Evolutionary conservation across 2,888 invertebrate species (phyloP), one percentile per base, ranked within the genome.

Genomic region (Eristalis tenax): DNA sequence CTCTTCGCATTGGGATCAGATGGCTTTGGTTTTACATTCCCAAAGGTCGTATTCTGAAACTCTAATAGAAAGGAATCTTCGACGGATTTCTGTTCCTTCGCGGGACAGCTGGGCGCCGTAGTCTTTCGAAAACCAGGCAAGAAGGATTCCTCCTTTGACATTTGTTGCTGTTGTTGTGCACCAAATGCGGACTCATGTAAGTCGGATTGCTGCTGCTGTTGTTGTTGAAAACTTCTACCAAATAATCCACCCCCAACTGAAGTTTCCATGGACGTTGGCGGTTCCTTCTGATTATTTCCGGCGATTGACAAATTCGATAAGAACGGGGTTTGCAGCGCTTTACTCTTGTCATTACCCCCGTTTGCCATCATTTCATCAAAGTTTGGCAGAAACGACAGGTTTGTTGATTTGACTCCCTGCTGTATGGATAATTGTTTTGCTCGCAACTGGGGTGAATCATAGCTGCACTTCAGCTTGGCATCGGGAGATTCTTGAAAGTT

Each of bases 1-100:
- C 43, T 43, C 8, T 11, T 35, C 18, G 66, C 6, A 73, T 88
- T 68, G 89, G 90, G 89, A 66, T 91, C 89, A 0, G 90, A 90
- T 1, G 90, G 89, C 0, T 84, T 70, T 10, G 86, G 40, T 73
- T 50, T 50, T 6, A 5, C 18, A 18, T 18, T 50, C 18, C 78
- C 77, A 66, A 82, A 63, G 0, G 74, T 70, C 10, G 75, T 75
- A 71, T 74, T 87, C 10, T 83, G 83, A 50, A 87, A 87, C 0
- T 75, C 87, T 1, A 79, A 59, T 15, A 87, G 10, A 65, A 87
- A 87, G 3, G 80, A 76, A 32, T 76, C 79, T 18, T 80, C 73
- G n/a, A 38, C 28, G 3, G 75, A 26, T 43, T 70, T 83, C 57
- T 81, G 57, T 22, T n/a, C 50, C 35, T 35, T 15, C 8, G n/a